A percentile compares a stretch with the other conserved stretches of the same genome.
These are phyloP conservation scores for Trachelus stipa DNA, from an alignment of 2,888 invertebrate species.

Conservation along the genomic window DNA sequence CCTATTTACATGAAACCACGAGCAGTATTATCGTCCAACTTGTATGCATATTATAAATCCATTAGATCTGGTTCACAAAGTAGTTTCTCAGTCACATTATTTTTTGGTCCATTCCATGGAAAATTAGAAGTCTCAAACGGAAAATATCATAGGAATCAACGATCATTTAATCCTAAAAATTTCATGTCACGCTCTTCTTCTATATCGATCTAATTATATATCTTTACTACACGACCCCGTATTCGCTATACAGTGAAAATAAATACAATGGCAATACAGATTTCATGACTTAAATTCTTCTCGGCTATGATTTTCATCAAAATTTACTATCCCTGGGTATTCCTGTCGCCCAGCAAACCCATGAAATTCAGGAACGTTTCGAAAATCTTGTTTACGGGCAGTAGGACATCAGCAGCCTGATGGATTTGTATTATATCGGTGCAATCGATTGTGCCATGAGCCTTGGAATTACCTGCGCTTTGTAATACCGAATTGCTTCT, in stretches of 20 bases:
- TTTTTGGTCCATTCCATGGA: neutral
- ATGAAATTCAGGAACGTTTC: conserved; percentile 26
- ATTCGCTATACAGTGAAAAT: too few relatives aligned
- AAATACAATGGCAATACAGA: too few relatives aligned
- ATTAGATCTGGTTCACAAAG: neutral
- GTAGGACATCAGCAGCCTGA: conserved; percentile 24
- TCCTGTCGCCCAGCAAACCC: too few relatives aligned
- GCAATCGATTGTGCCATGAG: conserved; percentile 37
- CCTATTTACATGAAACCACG: neutral
- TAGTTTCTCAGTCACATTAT: neutral
- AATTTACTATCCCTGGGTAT: too few relatives aligned
- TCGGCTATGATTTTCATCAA: neutral
- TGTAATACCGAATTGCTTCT: neutral
- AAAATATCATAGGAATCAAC: neutral
- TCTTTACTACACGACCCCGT: too few relatives aligned
- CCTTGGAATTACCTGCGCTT: conserved; percentile 12
- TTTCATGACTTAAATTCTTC: too few relatives aligned
- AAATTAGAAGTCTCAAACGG: neutral
- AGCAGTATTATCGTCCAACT: neutral
- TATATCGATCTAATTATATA: too few relatives aligned
- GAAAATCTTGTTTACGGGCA: conserved; percentile 29
- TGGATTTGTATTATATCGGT: conserved; percentile 32
- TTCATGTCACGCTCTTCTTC: neutral
- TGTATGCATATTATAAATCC: neutral
- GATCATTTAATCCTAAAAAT: neutral